phyloP scores from a whole-genome alignment of 2,888 invertebrate genomes.

The Callosobruchus maculatus region DNA sequence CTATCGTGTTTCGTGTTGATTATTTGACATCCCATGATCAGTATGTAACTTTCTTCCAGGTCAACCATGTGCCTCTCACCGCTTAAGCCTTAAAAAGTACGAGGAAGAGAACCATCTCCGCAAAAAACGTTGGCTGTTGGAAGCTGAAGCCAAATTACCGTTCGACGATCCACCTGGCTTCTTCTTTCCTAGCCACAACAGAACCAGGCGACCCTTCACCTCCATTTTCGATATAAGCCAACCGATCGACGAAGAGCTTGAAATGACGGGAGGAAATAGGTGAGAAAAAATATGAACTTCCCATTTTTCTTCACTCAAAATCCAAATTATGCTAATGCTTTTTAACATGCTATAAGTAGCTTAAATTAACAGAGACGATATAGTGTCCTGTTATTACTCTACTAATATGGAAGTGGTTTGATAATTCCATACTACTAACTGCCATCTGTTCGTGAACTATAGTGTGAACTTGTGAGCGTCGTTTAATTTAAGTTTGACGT shows the following conservation, averaged over 20 bases:
- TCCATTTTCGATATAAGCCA: conserved; percentile 44
- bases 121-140: conserved; percentile 66
- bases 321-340: too few relatives aligned
- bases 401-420: too few relatives aligned
- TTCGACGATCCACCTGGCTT: conserved; percentile 50
- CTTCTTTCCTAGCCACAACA: conserved; percentile 46
- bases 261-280: conserved; percentile 30
- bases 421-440: too few relatives aligned
- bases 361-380: too few relatives aligned
- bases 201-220: conserved; percentile 51
- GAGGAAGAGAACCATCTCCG: conserved; percentile 37
- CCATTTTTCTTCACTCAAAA: too few relatives aligned
- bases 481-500: too few relatives aligned
- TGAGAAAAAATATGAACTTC: neutral
- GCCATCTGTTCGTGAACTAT: too few relatives aligned
- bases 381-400: too few relatives aligned
- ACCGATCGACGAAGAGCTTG: conserved; percentile 44
- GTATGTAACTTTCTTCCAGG: conserved; percentile 15
- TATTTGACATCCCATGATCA: too few relatives aligned
- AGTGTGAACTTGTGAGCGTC: too few relatives aligned
- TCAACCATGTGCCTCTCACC: conserved; percentile 41
- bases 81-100: conserved; percentile 30
- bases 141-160: conserved; percentile 55
- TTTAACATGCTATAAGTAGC: too few relatives aligned
- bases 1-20: too few relatives aligned